Evolutionary conservation across 2,888 invertebrate species (phyloP).

Genomic region (Busseola fusca): DNA sequence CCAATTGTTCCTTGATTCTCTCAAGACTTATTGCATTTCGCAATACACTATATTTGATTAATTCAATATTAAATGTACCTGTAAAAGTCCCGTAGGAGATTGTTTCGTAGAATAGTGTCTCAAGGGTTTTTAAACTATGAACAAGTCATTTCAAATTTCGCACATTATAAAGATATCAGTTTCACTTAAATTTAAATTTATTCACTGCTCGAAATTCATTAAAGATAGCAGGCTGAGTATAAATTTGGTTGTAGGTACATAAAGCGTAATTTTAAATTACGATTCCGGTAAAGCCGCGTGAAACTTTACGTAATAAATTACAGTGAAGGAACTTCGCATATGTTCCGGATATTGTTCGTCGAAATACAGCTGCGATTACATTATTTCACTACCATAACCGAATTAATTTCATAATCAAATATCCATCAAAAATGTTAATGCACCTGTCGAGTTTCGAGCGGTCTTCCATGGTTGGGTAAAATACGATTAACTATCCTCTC

Average conservation of each 20-base stretch:
- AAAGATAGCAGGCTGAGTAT: slow-evolving; percentile 30
- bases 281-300: slow-evolving; percentile 17
- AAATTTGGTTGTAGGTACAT: slow-evolving; percentile 36
- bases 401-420: neutral
- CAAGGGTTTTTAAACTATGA: neutral
- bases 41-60: neutral
- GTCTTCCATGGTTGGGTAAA: neutral
- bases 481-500: neutral
- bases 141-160: neutral
- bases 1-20: neutral
- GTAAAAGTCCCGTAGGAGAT: neutral
- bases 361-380: slow-evolving; percentile 20
- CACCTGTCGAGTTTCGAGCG: neutral
- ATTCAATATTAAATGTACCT: neutral
- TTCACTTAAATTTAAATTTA: slow-evolving; percentile 25
- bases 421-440: neutral
- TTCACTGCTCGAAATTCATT: slow-evolving; percentile 22
- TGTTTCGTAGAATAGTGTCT: neutral
- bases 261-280: slow-evolving; percentile 54
- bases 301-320: slow-evolving; percentile 47
- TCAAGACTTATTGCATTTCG: neutral
- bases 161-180: slow-evolving; percentile 6
- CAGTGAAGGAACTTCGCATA: slow-evolving; percentile 22
- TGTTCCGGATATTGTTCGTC: slow-evolving; percentile 25
- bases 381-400: neutral